Percentiles rank a stretch among this genome's conserved stretches.
Evolutionary conservation across 2,888 invertebrate genomes (phyloP).

Genomic region (Drosophila pseudotakahashii): DNA sequence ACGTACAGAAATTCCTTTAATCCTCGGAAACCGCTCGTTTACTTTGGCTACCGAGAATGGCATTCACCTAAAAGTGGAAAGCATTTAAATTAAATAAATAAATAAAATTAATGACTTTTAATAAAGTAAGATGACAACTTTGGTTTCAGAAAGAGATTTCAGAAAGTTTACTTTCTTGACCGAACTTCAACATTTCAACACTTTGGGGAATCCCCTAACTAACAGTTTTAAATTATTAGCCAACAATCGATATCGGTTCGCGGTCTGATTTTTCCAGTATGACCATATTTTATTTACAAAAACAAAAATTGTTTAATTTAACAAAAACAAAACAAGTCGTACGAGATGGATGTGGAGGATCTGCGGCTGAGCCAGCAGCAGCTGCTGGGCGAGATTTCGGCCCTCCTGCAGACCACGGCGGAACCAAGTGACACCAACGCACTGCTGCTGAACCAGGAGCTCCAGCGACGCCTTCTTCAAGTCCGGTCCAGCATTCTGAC

Average conservation of each 20-base stretch:
- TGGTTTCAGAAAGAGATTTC: no score
- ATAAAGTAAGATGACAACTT: no score
- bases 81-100: constrained; percentile 4
- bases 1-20: constrained; percentile 51
- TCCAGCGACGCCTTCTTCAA: constrained; percentile 71
- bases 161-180: no score
- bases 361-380: constrained; percentile 34
- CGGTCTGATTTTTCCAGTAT: no score
- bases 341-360: constrained; percentile 24
- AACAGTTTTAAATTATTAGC: no score
- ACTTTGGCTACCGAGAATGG: constrained; percentile 42
- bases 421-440: constrained; percentile 62
- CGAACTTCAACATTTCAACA: no score
- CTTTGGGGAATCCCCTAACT: no score
- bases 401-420: constrained; percentile 30
- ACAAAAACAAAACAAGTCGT: constrained; percentile 9
- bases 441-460: constrained; percentile 69
- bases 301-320: no score
- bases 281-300: no score
- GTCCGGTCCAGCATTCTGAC: constrained; percentile 57
- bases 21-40: constrained; percentile 16
- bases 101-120: no score
- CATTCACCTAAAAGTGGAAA: constrained; percentile 58
- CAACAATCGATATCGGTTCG: neutral
- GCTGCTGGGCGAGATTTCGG: constrained; percentile 52